Percentiles rank a stretch among this genome's conserved stretches.
Conservation (phyloP, 2,797 vertebrate genomes). For the Meriones psammophilus region DNA sequence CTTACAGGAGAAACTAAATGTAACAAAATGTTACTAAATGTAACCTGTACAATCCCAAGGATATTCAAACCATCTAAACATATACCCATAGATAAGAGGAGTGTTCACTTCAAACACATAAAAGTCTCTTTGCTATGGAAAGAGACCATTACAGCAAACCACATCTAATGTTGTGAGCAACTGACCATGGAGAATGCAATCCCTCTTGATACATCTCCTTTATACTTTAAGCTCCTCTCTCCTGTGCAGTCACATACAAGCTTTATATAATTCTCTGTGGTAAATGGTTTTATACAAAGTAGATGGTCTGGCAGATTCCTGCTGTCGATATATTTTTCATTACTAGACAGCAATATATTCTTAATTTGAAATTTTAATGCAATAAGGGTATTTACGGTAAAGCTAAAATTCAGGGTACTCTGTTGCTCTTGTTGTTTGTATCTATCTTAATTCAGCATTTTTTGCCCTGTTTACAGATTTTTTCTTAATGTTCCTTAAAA, state of each 20-base stretch:
- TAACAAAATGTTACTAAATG: background rate
- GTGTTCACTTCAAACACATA: background rate
- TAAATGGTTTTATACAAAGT: background rate
- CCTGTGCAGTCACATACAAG: background rate
- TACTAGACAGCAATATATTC: background rate
- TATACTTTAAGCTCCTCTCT: background rate
- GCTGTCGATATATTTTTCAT: background rate
- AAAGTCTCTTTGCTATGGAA: background rate
- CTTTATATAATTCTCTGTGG: background rate
- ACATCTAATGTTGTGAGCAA: background rate
- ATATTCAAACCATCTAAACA: background rate
- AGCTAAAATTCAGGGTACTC: background rate
- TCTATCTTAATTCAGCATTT: background rate
- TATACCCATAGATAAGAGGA: background rate
- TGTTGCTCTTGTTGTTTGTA: background rate
- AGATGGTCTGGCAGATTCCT: background rate
- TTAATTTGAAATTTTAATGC: slow-evolving; percentile 2
- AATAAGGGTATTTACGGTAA: background rate
- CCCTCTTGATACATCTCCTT: background rate
- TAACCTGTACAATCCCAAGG: background rate
- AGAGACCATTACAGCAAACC: background rate
- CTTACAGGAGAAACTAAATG: background rate
- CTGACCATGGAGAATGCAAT: background rate
- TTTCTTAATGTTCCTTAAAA: background rate
- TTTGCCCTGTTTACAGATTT: background rate